Evolutionary conservation across 2,797 vertebrate species (phyloP).

Genomic region (Buphagus erythrorhynchus): DNA sequence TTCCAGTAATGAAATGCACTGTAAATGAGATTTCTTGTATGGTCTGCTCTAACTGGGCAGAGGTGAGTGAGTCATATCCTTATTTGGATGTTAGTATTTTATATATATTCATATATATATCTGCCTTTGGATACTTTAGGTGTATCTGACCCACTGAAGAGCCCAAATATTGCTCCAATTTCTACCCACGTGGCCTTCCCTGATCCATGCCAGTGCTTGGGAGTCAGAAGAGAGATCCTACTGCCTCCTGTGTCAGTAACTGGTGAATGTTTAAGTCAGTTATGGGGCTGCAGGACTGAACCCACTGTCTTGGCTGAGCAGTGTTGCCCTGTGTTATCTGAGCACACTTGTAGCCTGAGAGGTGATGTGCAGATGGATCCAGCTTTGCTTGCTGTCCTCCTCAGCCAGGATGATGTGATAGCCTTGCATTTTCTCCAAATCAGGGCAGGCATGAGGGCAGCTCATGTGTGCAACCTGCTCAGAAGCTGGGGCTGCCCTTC

Average conservation of each 20-base stretch:
- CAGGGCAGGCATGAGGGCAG: background rate
- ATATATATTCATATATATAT: accelerated
- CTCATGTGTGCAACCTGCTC: background rate
- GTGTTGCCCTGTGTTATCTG: background rate
- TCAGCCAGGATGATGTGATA: background rate
- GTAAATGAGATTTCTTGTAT: background rate
- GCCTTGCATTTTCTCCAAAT: background rate
- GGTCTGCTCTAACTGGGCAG: background rate
- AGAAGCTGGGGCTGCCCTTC: accelerated
- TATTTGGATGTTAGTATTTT: background rate
- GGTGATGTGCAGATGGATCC: background rate
- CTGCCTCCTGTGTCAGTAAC: background rate
- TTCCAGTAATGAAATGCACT: background rate
- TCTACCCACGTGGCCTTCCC: background rate
- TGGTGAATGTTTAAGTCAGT: background rate
- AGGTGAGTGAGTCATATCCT: background rate
- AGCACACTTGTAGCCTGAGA: background rate
- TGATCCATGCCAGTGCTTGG: background rate
- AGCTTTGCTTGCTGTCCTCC: background rate
- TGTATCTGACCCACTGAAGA: background rate
- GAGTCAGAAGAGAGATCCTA: background rate
- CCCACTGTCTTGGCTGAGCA: background rate
- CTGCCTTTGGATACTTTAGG: background rate
- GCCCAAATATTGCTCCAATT: background rate
- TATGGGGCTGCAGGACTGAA: background rate